Evolutionary conservation across 2,888 invertebrate species (phyloP), one percentile per base, ranked within the genome.

Genomic region (Tethea ocularis): DNA sequence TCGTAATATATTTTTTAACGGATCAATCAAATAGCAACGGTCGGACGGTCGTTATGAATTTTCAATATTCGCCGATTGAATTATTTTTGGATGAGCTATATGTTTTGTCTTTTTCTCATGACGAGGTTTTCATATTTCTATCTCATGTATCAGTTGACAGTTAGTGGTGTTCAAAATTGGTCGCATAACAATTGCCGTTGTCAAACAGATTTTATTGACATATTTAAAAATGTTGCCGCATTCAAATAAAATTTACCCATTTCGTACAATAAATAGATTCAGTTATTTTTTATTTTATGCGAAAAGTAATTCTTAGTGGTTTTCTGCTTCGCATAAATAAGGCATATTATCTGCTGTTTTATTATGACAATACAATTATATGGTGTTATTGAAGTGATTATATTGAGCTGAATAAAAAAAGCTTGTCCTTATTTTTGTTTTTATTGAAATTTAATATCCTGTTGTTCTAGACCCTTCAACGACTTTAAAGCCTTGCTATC

Each of bases 21-120:
- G 82, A 76, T 80, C 64, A 57, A 60, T 62, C 88, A 81, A 86
- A 89, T 10, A 86, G 84, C 87, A 90, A 91, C 90, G 90, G 87
- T 85, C 88, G 90, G 87, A 84, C 88, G 78, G 77, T 84, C 71
- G 46, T 33, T 33, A 76, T 80, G 75, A 77, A 83, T 72, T 77
- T 74, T 74, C 73, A 74, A 74, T 75, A 75, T 60, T 68, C 66
- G 55, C 57, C 66, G 67, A 67, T 60, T 61, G 69, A 78, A 70
- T 78, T 69, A 15, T 63, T 69, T 72, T 46, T 67, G 62, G 60
- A 22, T 57, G 51, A 57, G 59, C 55, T 52, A 41, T 56, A 15
- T 58, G 26, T 52, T 54, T 15, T 69, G 6, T 77, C 77, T 76
- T 76, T 67, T 63, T 83, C 63, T 65, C 38, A n/a, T 66, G 38